Evolutionary conservation across 2,113 vertebrate genomes (phyloP), one percentile per base, ranked within the genome.

Genomic region (Coptodon rendalli): DNA sequence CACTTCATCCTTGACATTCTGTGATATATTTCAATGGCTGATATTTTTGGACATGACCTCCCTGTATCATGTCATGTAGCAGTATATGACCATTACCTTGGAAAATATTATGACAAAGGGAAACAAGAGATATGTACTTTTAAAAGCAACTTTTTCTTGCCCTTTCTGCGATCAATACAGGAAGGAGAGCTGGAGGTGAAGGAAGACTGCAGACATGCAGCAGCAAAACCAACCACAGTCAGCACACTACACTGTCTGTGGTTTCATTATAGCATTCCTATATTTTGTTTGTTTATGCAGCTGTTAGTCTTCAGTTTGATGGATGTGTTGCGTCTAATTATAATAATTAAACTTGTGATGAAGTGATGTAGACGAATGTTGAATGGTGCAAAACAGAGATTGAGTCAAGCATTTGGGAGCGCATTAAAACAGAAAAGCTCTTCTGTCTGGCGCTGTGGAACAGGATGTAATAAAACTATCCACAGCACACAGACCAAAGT

Each of bases 1-100:
- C 78, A 82, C 19, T 84, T 53, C 45, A 22, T 36, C 78, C 52
- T 3, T 19, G 57, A 6, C 36, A 19, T 36, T 43, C 59, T 76
- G 19, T 22, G 29, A 68, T 54, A 76, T 34, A 83, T 87, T 79
- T 38, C 13, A 13, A 57, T 36, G 19, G 43, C 13, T 63, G 82
- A 22, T 90, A 73, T 85, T 89, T 87, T 86, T 79, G 76, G 73
- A 85, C 50, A 79, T 86, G 76, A 90, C 89, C 90, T 92, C 86
- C 86, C 38, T 45, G 52, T 79, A 66, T 86, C 81, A 24, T 82
- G 84, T 53, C 80, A 89, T 66, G 40, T 82, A 71, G 45, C 29
- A 2, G 34, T 63, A 81, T 38, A 82, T 19, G 53, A 63, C 54
- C 80, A 87, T 89, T 89, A 48, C 59, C 84, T 80, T 80, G 52